Evolutionary conservation across 2,113 vertebrate genomes (phyloP).

Genomic region (Potamarius usumacintae): DNA sequence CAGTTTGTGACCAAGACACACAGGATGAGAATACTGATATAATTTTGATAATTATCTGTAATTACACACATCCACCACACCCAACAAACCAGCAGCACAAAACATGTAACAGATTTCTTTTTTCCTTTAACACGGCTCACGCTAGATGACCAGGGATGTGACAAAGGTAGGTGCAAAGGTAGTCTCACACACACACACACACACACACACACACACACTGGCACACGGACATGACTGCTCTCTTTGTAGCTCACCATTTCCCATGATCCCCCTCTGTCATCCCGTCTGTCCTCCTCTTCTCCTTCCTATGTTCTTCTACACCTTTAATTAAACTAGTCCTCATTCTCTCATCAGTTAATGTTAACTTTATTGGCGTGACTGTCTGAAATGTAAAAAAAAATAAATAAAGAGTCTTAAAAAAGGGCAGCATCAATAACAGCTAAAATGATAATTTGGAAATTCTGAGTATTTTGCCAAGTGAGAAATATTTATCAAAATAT

Average conservation of each 20-base stretch:
- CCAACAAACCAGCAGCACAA: neutral
- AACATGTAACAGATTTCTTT: neutral
- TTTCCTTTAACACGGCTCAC: slow-evolving; percentile 73
- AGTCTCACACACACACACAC: slow-evolving; percentile 7
- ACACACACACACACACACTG: neutral
- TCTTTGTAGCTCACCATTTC: neutral
- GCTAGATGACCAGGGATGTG: slow-evolving; percentile 91
- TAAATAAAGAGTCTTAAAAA: neutral
- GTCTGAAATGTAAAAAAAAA: neutral
- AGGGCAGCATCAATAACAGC: neutral
- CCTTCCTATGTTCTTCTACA: neutral
- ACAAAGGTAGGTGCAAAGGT: slow-evolving; percentile 84
- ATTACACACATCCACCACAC: neutral
- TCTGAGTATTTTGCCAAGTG: neutral
- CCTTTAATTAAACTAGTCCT: neutral
- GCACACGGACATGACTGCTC: neutral
- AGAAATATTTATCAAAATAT: neutral
- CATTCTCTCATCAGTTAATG: neutral
- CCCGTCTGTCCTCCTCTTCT: neutral
- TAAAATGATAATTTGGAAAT: no score
- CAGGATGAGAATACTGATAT: neutral
- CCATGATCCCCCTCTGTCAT: slow-evolving; percentile 7
- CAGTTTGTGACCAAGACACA: neutral
- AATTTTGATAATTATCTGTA: neutral
- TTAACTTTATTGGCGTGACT: neutral